Evolutionary conservation across 2,797 vertebrate species (phyloP), one percentile per base, ranked within the genome.

Genomic region (Microctenopoma stevenorrisi): DNA sequence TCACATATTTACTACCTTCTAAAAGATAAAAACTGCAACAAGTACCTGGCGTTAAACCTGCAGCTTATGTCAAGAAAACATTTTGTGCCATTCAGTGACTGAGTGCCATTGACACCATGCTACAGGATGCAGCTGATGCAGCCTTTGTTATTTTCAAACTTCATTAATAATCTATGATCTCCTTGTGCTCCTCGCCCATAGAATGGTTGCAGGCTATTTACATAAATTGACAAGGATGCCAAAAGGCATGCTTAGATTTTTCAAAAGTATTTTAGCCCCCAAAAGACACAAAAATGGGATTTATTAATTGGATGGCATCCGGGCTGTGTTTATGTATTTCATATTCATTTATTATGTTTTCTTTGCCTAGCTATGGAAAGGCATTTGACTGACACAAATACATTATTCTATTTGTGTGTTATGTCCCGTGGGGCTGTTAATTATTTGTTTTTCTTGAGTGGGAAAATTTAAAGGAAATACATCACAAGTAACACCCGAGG

Each of bases 361-460:
- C 74, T 79, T 80, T 84, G 69, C 85, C 67, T 54, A 75, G 76
- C 84, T 69, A 79, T 83, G 71, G 67, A 77, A 88, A 85, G 74
- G 75, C 82, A 76, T 88, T 86, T 91, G 87, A 93, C 88, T 89
- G 91, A 83, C 90, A 93, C 85, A 92, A 91, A 93, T 92, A 85
- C 87, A 92, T 91, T 91, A 90, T 92, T 92, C 89, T 89, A 89
- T 91, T 89, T 90, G 83, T 89, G 87, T 87, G 77, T 83, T 88
- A 84, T 86, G 78, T 90, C 89, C 82, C 81, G 62, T 15, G 79
- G 84, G 91, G 64, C 78, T 82, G 79, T 89, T 89, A 91, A 84
- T 92, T 91, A 89, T 91, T 88, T 87, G 83, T 88, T 87, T 91
- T 91, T 87, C 83, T 88, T 88, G 81, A 91, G 79, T 85, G 75